These are phyloP conservation scores for Gymnorhina tibicen DNA, from an alignment of 2,113 vertebrate genomes.

Conservation along the genomic window DNA sequence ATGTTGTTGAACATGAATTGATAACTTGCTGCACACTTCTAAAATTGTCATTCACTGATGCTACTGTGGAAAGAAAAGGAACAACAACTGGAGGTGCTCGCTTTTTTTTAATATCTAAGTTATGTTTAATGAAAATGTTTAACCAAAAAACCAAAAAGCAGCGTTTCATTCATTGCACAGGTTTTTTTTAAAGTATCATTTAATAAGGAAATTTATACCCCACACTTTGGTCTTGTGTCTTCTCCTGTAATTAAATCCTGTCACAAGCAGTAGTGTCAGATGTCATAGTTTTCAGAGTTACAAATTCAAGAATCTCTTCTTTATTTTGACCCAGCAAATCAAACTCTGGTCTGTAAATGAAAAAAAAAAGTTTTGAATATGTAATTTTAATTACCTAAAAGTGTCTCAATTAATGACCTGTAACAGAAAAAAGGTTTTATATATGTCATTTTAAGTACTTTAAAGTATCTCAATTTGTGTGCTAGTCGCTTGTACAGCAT, in stretches of 20 bases:
- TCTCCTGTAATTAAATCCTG: neutral
- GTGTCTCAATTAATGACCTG: neutral
- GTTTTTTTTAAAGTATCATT: neutral
- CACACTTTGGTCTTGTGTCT: neutral
- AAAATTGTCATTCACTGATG: neutral
- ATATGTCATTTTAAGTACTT: neutral
- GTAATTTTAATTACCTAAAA: neutral
- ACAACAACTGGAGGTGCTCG: neutral
- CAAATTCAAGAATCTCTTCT: neutral
- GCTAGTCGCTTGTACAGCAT: neutral
- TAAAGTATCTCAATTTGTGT: neutral
- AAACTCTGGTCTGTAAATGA: neutral
- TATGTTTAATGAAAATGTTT: neutral
- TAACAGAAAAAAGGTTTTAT: neutral
- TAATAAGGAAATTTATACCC: neutral
- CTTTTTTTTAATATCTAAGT: neutral
- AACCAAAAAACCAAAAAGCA: neutral
- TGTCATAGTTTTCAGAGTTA: neutral
- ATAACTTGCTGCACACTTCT: neutral
- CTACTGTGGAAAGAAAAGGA: neutral
- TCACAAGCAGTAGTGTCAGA: neutral
- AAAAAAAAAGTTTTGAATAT: neutral
- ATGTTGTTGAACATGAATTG: neutral
- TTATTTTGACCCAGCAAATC: neutral
- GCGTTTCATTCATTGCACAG: neutral